Percentiles rank a stretch among this genome's conserved stretches.
Conservation (phyloP, 2,888 invertebrate species). For the Leucophora obtusa region DNA sequence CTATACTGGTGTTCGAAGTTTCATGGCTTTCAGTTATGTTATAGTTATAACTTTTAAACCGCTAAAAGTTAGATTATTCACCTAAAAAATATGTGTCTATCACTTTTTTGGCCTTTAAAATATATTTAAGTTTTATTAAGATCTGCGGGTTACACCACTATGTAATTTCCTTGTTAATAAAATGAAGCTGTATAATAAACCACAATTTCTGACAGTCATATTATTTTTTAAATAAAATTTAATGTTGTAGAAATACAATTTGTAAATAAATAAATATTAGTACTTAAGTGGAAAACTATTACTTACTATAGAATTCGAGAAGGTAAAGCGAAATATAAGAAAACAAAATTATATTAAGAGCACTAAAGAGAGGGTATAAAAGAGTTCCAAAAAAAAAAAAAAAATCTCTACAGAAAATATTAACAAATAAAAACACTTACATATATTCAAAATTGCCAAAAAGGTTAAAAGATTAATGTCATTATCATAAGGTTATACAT, state of each 20-base stretch:
- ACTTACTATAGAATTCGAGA: slow-evolving; percentile 10
- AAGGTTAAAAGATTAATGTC: not conserved
- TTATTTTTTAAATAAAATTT: not conserved
- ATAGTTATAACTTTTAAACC: no score
- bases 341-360: slow-evolving; percentile 26
- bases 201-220: not conserved
- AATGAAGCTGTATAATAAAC: not conserved
- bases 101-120: no score
- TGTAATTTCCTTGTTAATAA: no score
- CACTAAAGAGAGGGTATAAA: slow-evolving; percentile 57
- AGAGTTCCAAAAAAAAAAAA: slow-evolving; percentile 36
- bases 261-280: slow-evolving; percentile 37
- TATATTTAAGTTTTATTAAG: no score
- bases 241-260: slow-evolving; percentile 21
- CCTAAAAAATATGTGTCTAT: no score
- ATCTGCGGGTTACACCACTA: no score
- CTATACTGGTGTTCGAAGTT: no score
- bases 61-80: no score
- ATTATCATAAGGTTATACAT: not conserved
- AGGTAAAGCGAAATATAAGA: slow-evolving; percentile 10
- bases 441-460: not conserved
- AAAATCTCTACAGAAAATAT: slow-evolving; percentile 11
- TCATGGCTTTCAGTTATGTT: no score
- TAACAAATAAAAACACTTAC: not conserved
- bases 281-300: slow-evolving; percentile 20